Base-by-base conservation (phyloP, 2,113 vertebrate species). In the Regulus satrapa region DNA sequence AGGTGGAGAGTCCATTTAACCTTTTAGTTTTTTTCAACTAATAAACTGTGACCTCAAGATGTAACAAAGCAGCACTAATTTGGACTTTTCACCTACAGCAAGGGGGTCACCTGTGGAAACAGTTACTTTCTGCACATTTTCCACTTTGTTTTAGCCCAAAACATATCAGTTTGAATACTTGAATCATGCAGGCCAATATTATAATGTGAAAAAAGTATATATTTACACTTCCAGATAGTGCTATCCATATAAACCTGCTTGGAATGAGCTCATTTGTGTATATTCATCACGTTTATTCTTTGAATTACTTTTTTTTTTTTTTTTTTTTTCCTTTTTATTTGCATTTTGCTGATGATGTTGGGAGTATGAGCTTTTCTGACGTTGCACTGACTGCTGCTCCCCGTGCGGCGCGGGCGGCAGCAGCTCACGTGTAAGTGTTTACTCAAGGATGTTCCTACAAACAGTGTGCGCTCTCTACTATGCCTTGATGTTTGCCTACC, bases 101-200 rank as follows among this genome's bases (percentile, higher is more conserved):
- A 98, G 98, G 99, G 98, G 98, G 97, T 97, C 98, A 98, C 99
- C 99, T 98, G 99, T 99, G 99, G 99, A 99, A 98, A 98, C 98
- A 98, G 99, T 99, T 99, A 97, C 98, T 98, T 98, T 98, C 98
- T 99, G 99, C 99, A 99, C 99, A 99, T 99, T 99, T 98, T 99
- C 99, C 99, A 99, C 99, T 99, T 99, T 99, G 98, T 99, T 99
- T 99, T 99, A 98, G 99, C 99, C 99, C 99, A 99, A 99, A 99
- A 99, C 99, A 99, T 99, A 99, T 99, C 99, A 99, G 99, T 99
- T 99, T 98, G 98, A 99, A 99, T 99, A 99, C 99, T 99, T 99
- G 99, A 99, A 99, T 99, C 99, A 99, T 99, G 99, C 99, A 99
- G 99, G 99, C 99, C 99, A 99, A 99, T 99, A 98, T 98, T 99